phyloP scores from a whole-genome alignment of 2,888 invertebrate genomes.

The Tigriopus californicus region DNA sequence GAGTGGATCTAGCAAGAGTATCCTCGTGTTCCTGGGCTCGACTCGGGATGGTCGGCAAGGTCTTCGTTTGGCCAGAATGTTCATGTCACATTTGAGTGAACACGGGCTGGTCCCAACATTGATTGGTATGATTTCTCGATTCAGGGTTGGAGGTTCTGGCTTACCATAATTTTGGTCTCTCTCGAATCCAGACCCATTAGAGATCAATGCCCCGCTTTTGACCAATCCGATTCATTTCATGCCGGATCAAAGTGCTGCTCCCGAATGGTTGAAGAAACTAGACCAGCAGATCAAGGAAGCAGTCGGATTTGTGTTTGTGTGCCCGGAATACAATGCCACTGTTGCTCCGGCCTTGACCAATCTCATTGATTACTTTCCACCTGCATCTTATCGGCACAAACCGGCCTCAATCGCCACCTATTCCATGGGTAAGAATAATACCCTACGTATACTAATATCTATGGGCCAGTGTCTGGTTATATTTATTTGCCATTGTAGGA shows the following conservation, averaged over 20 bases:
- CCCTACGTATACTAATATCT: too few relatives aligned
- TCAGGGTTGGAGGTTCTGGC: too few relatives aligned
- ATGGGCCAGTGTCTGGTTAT: too few relatives aligned
- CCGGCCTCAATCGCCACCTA: conserved; percentile 26
- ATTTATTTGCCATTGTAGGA: conserved; percentile 21
- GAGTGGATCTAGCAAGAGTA: background rate
- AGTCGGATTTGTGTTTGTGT: conserved; percentile 29
- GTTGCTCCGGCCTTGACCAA: conserved; percentile 31
- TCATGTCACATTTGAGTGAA: conserved; percentile 18
- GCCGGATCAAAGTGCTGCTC: conserved; percentile 22
- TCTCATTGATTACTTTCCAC: conserved; percentile 30
- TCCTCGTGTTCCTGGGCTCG: conserved; percentile 21
- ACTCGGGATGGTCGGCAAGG: conserved; percentile 23
- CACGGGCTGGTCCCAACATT: too few relatives aligned
- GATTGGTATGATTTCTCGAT: too few relatives aligned
- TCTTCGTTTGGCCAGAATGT: conserved; percentile 23
- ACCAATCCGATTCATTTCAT: conserved; percentile 25
- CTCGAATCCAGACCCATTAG: conserved; percentile 27
- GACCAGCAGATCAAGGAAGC: conserved; percentile 24
- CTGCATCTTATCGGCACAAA: conserved; percentile 26
- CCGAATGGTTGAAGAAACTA: conserved; percentile 23
- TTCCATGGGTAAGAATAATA: conserved; percentile 23
- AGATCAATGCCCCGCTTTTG: conserved; percentile 25
- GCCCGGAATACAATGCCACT: conserved; percentile 29
- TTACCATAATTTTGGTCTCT: too few relatives aligned